These are phyloP conservation scores for Crax fasciolata DNA, from an alignment of 2,797 vertebrate genomes.

Conservation along the genomic window DNA sequence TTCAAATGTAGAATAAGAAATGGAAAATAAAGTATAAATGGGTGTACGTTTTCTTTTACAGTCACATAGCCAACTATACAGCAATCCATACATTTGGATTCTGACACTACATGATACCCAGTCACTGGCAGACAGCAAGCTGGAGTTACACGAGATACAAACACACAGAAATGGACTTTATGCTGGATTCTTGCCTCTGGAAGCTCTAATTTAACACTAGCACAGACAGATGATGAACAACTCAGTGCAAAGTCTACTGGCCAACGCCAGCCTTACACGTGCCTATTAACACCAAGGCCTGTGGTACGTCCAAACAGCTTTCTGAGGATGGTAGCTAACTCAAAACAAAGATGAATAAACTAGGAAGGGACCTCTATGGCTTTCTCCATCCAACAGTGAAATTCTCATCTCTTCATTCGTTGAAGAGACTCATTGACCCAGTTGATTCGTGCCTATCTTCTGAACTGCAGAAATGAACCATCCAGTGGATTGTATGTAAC, in stretches of 20 bases:
- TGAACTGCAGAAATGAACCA: background rate
- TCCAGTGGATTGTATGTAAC: background rate
- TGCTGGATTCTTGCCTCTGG: background rate
- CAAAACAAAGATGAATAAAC: background rate
- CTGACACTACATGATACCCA: background rate
- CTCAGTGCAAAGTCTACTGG: background rate
- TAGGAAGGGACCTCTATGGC: rapidly evolving
- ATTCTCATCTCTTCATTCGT: background rate
- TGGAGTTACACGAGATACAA: background rate
- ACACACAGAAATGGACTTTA: background rate
- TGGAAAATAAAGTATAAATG: background rate
- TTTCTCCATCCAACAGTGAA: background rate
- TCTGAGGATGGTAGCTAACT: background rate
- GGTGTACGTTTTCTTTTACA: background rate
- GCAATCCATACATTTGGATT: rapidly evolving
- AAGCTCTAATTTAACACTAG: background rate
- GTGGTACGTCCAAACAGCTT: background rate
- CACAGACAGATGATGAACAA: background rate
- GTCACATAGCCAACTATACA: background rate
- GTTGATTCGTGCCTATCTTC: background rate
- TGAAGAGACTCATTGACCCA: no score
- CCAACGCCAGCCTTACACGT: background rate
- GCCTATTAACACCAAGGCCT: background rate
- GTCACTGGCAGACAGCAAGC: background rate
- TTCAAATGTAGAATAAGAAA: background rate